phyloP scores from a whole-genome alignment of 2,797 vertebrate species.

The Cryptoprocta ferox region DNA sequence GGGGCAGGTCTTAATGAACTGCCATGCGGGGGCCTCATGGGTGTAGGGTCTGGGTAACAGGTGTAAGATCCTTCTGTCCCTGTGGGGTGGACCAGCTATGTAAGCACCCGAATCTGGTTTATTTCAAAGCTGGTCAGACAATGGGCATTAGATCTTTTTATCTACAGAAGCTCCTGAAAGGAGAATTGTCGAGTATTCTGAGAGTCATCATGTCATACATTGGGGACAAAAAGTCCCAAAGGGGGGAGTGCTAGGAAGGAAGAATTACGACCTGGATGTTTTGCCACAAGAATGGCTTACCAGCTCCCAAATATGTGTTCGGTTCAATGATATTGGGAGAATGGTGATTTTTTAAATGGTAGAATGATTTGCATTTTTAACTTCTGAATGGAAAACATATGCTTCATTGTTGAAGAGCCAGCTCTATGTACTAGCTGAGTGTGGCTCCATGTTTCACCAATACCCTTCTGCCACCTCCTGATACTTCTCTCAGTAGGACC shows the following conservation, averaged over 20 bases:
- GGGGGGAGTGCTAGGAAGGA: neutral
- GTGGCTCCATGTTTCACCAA: neutral
- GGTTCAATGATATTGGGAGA: conserved; percentile 4
- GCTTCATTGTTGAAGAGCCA: neutral
- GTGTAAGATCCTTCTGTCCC: neutral
- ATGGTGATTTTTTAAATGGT: neutral
- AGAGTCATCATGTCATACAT: neutral
- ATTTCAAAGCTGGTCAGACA: neutral
- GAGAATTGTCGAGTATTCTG: neutral
- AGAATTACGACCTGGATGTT: neutral
- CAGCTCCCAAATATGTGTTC: conserved; percentile 20
- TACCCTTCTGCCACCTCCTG: neutral
- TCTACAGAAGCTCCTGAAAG: neutral
- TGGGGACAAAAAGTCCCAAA: neutral
- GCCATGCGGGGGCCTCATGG: neutral
- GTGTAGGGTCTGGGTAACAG: neutral
- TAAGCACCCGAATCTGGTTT: neutral
- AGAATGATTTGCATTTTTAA: conserved; percentile 1
- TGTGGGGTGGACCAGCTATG: neutral
- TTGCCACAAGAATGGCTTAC: neutral
- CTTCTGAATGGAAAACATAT: conserved; percentile 39
- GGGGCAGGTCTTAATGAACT: neutral
- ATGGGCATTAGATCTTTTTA: neutral
- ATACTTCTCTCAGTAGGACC: neutral
- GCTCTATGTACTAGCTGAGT: neutral